A percentile compares a stretch with the other conserved stretches of the same genome.
Conservation (phyloP, 2,113 vertebrate genomes). For the Donacobius atricapilla region DNA sequence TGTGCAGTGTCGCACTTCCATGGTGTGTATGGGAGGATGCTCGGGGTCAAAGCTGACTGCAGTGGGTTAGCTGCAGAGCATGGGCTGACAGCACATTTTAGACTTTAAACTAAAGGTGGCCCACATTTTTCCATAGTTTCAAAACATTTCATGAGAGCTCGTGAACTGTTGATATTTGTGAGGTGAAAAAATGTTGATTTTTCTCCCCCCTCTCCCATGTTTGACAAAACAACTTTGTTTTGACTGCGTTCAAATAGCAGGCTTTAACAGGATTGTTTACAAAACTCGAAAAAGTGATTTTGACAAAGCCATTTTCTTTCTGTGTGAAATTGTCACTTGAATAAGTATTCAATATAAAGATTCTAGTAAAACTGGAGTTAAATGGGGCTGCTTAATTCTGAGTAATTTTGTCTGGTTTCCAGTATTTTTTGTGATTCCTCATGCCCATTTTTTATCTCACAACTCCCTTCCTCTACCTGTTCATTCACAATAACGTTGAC, state of each 20-base stretch:
- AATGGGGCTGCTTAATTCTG: neutral
- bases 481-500: neutral
- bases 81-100: accelerated
- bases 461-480: neutral
- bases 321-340: neutral
- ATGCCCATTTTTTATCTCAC: neutral
- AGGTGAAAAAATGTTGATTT: neutral
- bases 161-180: neutral
- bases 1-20: accelerated
- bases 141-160: neutral
- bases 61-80: neutral
- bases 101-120: neutral
- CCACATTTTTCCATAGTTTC: neutral
- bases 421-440: neutral
- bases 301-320: neutral
- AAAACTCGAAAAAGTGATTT: neutral
- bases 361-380: neutral
- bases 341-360: neutral
- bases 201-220: accelerated
- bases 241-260: neutral
- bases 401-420: neutral
- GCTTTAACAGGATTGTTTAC: neutral
- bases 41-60: neutral
- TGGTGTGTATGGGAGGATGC: neutral
- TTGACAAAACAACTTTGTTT: constrained; percentile 13